phyloP scores from a whole-genome alignment of 35 echinoderm and acorn worm species.

The Apostichopus parvimensis region DNA sequence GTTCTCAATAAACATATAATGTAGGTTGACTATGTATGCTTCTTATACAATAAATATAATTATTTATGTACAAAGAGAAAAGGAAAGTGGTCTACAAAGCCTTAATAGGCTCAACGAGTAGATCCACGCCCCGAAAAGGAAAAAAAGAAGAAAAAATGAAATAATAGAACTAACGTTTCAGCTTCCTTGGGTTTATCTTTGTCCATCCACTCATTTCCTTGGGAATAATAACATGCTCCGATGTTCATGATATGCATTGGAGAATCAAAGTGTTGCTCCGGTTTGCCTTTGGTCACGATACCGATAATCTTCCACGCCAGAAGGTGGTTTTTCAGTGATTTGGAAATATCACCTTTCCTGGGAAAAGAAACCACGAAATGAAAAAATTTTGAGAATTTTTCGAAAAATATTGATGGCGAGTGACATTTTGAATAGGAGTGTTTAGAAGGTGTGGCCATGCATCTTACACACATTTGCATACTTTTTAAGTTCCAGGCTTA shows the following conservation, averaged over 20 bases:
- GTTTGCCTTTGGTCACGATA: constrained; percentile 60
- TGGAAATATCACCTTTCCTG: constrained; percentile 44
- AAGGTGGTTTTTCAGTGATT: constrained; percentile 56
- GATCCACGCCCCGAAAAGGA: no score
- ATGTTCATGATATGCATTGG: constrained; percentile 66
- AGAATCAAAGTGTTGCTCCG: constrained; percentile 72
- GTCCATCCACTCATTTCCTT: constrained; percentile 50
- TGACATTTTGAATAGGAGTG: no score
- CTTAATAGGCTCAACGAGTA: no score
- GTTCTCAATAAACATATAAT: no score
- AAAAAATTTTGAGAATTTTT: neutral
- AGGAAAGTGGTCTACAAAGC: no score
- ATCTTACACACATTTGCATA: no score
- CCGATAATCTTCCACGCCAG: constrained; percentile 73
- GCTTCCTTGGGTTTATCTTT: constrained; percentile 52
- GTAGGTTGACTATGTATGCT: no score
- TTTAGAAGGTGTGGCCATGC: no score
- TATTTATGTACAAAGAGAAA: no score
- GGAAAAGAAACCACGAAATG: neutral
- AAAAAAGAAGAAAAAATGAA: no score
- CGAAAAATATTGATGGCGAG: neutral
- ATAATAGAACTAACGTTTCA: constrained; percentile 15
- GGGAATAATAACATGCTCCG: constrained; percentile 56
- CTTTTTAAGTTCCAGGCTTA: no score
- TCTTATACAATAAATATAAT: no score